A percentile compares a stretch with the other conserved stretches of the same genome.
phyloP scores from a whole-genome alignment of 2,113 vertebrate species.

The Haplochromis burtoni region DNA sequence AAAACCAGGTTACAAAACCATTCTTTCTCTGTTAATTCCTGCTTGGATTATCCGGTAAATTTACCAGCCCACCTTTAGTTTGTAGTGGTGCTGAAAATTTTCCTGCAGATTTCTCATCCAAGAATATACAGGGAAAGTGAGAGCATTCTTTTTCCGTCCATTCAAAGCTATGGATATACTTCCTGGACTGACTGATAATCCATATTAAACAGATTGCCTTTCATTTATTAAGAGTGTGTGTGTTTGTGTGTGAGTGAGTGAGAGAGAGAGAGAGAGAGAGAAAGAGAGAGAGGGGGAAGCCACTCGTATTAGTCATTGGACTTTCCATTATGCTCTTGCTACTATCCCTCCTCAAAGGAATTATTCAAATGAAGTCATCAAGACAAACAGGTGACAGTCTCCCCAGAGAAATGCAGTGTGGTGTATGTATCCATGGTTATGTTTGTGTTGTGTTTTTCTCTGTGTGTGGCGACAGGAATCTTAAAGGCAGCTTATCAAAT shows the following conservation, averaged over 20 bases:
- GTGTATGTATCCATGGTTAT: neutral
- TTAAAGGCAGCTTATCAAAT: conserved; percentile 27
- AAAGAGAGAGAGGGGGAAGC: neutral
- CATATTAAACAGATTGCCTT: neutral
- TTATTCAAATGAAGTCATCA: conserved; percentile 29
- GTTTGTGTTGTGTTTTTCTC: neutral
- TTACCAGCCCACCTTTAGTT: neutral
- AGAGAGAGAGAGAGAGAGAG: neutral
- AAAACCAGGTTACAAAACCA: neutral
- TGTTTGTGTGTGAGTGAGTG: neutral
- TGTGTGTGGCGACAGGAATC: neutral
- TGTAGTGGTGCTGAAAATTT: neutral
- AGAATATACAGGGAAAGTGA: neutral
- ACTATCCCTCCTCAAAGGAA: neutral
- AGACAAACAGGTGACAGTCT: neutral
- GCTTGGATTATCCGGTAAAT: neutral
- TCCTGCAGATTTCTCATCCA: neutral
- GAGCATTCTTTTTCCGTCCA: neutral
- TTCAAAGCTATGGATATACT: neutral
- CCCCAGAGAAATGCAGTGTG: neutral
- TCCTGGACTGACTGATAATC: neutral
- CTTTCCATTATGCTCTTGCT: neutral
- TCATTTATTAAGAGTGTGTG: neutral
- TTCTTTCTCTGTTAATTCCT: neutral
- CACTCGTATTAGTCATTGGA: neutral